These are phyloP conservation scores for Monopis laevigella DNA, from an alignment of 2,888 invertebrate species.

Conservation along the genomic window DNA sequence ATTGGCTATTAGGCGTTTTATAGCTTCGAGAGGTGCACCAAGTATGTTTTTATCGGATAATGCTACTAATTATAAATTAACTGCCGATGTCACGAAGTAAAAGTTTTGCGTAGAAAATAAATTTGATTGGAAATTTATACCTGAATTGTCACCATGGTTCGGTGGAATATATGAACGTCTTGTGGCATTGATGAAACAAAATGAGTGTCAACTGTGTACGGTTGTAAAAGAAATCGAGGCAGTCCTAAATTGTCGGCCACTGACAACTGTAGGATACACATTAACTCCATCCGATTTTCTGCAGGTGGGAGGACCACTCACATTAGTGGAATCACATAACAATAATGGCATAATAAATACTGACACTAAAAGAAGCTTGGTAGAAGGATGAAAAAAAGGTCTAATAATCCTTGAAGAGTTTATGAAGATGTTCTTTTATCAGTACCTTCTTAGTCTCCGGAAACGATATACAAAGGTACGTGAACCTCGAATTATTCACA, in stretches of 20 bases:
- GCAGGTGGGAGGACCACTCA: background rate
- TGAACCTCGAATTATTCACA: background rate
- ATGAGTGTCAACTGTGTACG: slow-evolving; percentile 9
- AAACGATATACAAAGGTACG: slow-evolving; percentile 9
- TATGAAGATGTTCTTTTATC: slow-evolving; percentile 14
- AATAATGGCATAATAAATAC: background rate
- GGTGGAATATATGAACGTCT: slow-evolving; percentile 20
- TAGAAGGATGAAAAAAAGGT: slow-evolving; percentile 17
- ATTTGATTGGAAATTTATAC: slow-evolving; percentile 17
- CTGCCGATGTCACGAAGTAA: slow-evolving; percentile 14
- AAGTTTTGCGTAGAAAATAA: slow-evolving; percentile 11
- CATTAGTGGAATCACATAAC: background rate
- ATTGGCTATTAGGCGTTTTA: slow-evolving; percentile 16
- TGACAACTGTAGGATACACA: slow-evolving; percentile 12
- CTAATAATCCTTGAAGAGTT: slow-evolving; percentile 15
- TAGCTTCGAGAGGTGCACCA: slow-evolving; percentile 15
- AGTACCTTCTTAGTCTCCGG: slow-evolving; percentile 9
- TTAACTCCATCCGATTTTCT: slow-evolving; percentile 10
- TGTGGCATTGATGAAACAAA: slow-evolving; percentile 16
- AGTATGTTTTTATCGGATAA: slow-evolving; percentile 19
- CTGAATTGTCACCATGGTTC: slow-evolving; percentile 18
- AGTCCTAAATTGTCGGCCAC: slow-evolving; percentile 13
- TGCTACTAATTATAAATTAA: slow-evolving; percentile 20
- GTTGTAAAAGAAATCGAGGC: slow-evolving; percentile 15
- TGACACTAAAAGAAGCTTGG: slow-evolving; percentile 12